These are phyloP conservation scores for Gnatocerus cornutus DNA, from an alignment of 2,888 invertebrate genomes.

Conservation along the genomic window DNA sequence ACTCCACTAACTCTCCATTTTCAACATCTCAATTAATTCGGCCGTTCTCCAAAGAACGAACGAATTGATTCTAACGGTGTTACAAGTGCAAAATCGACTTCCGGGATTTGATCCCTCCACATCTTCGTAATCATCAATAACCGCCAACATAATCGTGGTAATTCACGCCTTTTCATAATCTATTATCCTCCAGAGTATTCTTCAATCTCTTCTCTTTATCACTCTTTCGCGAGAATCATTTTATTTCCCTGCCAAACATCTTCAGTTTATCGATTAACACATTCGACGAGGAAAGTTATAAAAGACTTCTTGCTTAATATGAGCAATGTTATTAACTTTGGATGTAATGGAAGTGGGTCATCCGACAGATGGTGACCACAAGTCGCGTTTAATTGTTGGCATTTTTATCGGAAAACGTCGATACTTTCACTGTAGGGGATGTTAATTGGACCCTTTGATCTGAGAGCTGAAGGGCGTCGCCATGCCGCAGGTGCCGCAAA, in stretches of 20 bases:
- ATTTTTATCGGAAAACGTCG: background rate
- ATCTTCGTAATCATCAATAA: constrained; percentile 15
- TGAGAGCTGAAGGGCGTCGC: constrained; percentile 13
- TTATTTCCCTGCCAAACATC: constrained; percentile 5
- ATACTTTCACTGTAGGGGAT: background rate
- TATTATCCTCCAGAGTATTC: constrained; percentile 19
- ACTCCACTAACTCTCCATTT: constrained; percentile 18
- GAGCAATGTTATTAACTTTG: background rate
- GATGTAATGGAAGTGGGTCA: constrained; percentile 28
- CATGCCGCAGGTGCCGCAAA: constrained; percentile 2
- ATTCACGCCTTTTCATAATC: constrained; percentile 25
- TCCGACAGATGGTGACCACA: constrained; percentile 29
- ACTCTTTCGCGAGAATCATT: constrained; percentile 7
- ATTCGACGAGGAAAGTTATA: background rate
- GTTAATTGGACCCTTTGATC: constrained; percentile 41
- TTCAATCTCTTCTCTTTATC: constrained; percentile 20
- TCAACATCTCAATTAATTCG: constrained; percentile 18
- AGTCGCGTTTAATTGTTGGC: constrained; percentile 5
- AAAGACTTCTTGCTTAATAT: constrained; percentile 6
- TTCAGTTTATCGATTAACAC: constrained; percentile 19
- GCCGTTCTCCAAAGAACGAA: constrained; percentile 13
- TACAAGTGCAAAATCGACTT: constrained; percentile 21
- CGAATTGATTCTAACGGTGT: constrained; percentile 30
- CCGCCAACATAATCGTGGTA: constrained; percentile 20
- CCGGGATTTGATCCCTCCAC: constrained; percentile 11